Base-by-base conservation (phyloP, 2,113 vertebrate species). In the human region DNA sequence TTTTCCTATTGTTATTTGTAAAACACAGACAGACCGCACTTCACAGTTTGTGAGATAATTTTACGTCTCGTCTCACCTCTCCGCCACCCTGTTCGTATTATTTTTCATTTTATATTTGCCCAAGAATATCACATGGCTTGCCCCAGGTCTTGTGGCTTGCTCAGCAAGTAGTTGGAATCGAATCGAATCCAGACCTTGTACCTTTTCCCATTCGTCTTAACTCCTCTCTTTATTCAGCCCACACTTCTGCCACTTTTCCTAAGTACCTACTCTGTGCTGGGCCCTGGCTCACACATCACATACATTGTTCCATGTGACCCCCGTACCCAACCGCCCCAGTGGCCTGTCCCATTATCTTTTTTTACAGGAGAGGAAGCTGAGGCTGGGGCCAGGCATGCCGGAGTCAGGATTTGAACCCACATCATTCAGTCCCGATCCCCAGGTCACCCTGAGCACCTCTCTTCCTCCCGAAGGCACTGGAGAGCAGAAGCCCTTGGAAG, bases 141-240 rank as follows among this genome's bases (percentile, higher is more conserved):
- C 22, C 48, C 17, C 0, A 14, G 55, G 86, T 30, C 30, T 40
- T 59, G 0, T 16, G 0, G 14, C 59, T 14, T 2, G 38, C 78
- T 72, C 9, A 1, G 25, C 4, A 25, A 16, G 59, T 1, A 0
- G n/a, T 50, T 9, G 2, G 10, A 16, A 23, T 2, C 4, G n/a
- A 52, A 17, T 16, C 0, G 0, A 23, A 10, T n/a, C 27, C 43
- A 38, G 91, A n/a, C 1, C 11, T 4, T 1, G 13, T 3, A 3
- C 27, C 6, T 79, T 48, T 43, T 6, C 70, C 61, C n/a, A 5
- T 4, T 17, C 0, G 0, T 32, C 48, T 4, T 25, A 1, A 2
- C 1, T 0, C 10, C 2, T 0, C 52, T 22, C 10, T 38, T 1
- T 57, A 3, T 6, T 30, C 32, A 0, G 64, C 11, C 10, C 0